phyloP scores from a whole-genome alignment of 1,140 invertebrate genomes.

The Pentalonia nigronervosa region DNA sequence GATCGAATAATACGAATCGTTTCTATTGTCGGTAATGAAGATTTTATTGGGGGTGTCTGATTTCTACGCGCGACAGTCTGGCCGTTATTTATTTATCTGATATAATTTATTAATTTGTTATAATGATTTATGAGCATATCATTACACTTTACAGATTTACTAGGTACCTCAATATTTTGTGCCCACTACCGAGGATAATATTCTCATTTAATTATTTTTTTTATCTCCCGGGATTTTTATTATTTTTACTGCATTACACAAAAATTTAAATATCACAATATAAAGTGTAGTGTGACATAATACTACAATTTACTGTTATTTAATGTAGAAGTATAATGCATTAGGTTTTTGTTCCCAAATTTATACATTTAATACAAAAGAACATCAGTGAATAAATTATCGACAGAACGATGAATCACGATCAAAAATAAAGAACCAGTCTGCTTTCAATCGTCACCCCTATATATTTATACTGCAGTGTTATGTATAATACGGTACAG shows the following conservation, averaged over 20 bases:
- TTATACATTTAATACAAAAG: neutral
- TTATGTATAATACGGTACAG: neutral
- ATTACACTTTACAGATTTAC: too few relatives aligned
- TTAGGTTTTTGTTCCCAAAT: neutral
- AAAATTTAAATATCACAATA: neutral
- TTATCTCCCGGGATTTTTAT: neutral
- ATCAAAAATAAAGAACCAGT: neutral
- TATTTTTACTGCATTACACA: neutral
- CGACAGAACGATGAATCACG: neutral
- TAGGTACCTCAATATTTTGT: too few relatives aligned
- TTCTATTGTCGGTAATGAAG: too few relatives aligned
- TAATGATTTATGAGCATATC: too few relatives aligned
- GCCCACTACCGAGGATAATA: neutral
- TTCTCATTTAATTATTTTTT: neutral
- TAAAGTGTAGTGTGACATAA: neutral
- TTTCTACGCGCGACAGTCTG: too few relatives aligned
- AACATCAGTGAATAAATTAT: conserved; percentile 3
- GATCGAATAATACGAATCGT: too few relatives aligned
- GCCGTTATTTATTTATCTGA: too few relatives aligned
- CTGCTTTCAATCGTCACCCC: neutral
- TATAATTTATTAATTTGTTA: too few relatives aligned
- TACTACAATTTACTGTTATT: neutral
- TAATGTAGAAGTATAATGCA: neutral
- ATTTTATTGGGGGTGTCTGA: too few relatives aligned
- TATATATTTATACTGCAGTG: neutral